These are phyloP conservation scores for Morinoia aosen DNA, from an alignment of 2,888 invertebrate species.

Conservation along the genomic window DNA sequence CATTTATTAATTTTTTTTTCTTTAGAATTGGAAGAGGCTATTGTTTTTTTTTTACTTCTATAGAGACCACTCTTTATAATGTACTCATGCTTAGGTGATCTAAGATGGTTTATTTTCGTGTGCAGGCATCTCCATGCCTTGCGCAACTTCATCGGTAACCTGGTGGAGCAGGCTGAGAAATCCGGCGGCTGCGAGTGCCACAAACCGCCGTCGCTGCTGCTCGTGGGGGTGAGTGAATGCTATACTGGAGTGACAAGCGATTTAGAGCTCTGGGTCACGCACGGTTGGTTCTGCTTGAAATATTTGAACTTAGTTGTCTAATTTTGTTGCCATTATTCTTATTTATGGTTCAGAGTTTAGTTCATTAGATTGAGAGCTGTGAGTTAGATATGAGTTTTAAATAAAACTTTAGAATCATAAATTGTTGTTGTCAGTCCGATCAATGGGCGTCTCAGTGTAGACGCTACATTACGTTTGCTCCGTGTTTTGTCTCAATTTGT, in stretches of 20 bases:
- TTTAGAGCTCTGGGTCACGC: not conserved
- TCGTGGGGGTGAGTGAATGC: slow-evolving; percentile 62
- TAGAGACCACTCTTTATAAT: too few species aligned
- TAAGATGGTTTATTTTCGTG: not conserved
- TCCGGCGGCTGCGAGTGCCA: slow-evolving; percentile 65
- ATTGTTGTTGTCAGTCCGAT: not conserved
- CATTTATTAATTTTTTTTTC: too few species aligned
- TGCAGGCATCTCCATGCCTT: slow-evolving; percentile 66
- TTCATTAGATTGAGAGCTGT: too few species aligned
- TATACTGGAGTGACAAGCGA: not conserved
- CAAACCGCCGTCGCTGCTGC: slow-evolving; percentile 65
- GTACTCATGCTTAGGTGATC: too few species aligned
- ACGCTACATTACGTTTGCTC: not conserved
- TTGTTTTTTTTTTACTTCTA: not conserved
- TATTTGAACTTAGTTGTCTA: too few species aligned
- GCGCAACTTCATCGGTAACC: slow-evolving; percentile 66
- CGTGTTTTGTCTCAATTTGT: not conserved
- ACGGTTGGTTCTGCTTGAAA: not conserved
- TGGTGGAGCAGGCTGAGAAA: slow-evolving; percentile 67
- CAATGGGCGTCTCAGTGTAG: not conserved
- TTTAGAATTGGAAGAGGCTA: too few species aligned
- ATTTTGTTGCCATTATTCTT: not conserved
- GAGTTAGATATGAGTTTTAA: too few species aligned
- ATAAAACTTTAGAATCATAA: too few species aligned
- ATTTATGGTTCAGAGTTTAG: too few species aligned